phyloP scores from a whole-genome alignment of 2,797 vertebrate genomes.

The Chanos chanos region DNA sequence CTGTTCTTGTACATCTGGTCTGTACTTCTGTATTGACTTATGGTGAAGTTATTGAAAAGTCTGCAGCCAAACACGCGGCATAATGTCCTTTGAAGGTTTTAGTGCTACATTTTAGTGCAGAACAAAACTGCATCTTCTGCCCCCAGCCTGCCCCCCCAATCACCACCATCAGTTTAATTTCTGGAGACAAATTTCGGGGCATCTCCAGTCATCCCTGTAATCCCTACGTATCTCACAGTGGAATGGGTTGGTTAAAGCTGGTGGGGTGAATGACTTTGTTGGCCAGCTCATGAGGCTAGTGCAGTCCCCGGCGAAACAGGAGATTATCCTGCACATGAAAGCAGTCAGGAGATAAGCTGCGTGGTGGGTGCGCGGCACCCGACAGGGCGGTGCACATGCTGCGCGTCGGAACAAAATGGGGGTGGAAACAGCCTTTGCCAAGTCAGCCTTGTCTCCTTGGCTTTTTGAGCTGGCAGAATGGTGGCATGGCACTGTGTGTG shows the following conservation, averaged over 20 bases:
- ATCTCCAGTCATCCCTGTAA: slow-evolving; percentile 12
- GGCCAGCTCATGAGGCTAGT: slow-evolving; percentile 9
- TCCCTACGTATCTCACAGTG: too few relatives aligned
- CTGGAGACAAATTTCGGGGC: slow-evolving; percentile 5
- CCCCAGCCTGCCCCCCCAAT: too few relatives aligned
- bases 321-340: slow-evolving; percentile 34
- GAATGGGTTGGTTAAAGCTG: slow-evolving; percentile 12
- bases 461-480: slow-evolving; percentile 28
- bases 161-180: not conserved
- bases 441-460: slow-evolving; percentile 18
- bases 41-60: too few relatives aligned
- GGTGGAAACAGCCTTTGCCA: slow-evolving; percentile 25
- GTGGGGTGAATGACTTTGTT: slow-evolving; percentile 3
- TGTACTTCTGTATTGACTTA: not conserved
- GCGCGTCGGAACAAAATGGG: slow-evolving; percentile 35
- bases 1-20: too few relatives aligned
- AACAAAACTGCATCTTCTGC: too few relatives aligned
- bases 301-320: slow-evolving; percentile 1
- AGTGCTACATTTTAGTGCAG: too few relatives aligned
- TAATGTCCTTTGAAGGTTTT: too few relatives aligned
- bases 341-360: slow-evolving; percentile 32
- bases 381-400: slow-evolving; percentile 36
- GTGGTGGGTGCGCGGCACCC: slow-evolving; percentile 4
- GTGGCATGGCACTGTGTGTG: slow-evolving; percentile 34
- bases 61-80: too few relatives aligned